Base-by-base conservation (phyloP, 2,797 vertebrate species). In the Amphiprion clarkii region DNA sequence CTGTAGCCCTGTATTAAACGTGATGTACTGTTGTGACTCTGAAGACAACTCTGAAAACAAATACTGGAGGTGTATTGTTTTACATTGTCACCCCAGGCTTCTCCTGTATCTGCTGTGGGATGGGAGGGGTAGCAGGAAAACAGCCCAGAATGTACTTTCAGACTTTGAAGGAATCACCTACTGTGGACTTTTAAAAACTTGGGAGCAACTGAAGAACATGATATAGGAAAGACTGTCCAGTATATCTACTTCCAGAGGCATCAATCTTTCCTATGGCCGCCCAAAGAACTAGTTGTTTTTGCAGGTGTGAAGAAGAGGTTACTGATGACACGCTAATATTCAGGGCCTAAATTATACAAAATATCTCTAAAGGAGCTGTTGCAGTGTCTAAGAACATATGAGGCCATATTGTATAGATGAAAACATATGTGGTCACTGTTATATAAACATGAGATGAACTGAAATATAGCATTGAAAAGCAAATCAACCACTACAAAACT, bases 11-110 rank as follows among this genome's bases (percentile, higher is more conserved):
- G 76, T 71, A 85, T 89, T 87, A 87, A 92, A 90, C 81, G 61
- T 86, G 80, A 90, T 90, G 90, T 87, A 88, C 63, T 79, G 81
- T 83, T 86, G 63, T 65, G 82, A 79, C 54, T 77, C 60, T 55
- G 46, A 81, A 78, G 69, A 84, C 68, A 78, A 76, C 65, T 65
- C 70, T 81, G 81, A 87, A 79, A 84, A 81, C 76, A 84, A 78
- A 84, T 76, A 82, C 48, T 76, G 40, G 62, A 61, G 79, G 78
- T 82, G 60, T 87, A 91, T 88, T 84, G 53, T 68, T 82, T 90
- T 89, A 91, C 84, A 87, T 67, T 42, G 76, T 78, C 70, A 65
- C 49, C 62, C 46, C 60, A 71, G 59, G 65, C 39, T 81, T 78
- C 69, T 87, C 80, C 36, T 63, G 70, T 76, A 46, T 76, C 70